phyloP scores from a whole-genome alignment of 2,888 invertebrate species.

The Tetrapedia diversipes region DNA sequence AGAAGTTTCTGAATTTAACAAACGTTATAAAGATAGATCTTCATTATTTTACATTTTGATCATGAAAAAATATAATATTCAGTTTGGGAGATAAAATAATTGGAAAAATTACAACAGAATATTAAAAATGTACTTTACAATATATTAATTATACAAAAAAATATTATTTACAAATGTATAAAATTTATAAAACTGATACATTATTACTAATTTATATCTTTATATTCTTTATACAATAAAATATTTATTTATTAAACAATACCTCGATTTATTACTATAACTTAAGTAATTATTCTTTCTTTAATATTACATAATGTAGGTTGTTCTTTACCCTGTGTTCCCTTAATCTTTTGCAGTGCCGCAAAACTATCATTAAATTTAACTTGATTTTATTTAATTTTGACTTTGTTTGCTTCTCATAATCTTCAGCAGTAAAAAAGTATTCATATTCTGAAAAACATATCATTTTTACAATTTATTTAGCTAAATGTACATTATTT shows the following conservation, averaged over 20 bases:
- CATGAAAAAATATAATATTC: background rate
- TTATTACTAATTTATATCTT: background rate
- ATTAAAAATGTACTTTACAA: constrained; percentile 10
- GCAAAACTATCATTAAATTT: constrained; percentile 76
- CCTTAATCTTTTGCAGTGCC: constrained; percentile 76
- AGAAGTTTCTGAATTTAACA: background rate
- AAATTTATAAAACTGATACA: background rate
- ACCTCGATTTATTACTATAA: background rate
- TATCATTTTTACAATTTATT: background rate
- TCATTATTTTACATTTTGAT: background rate
- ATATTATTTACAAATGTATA: background rate
- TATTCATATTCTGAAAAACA: constrained; percentile 72
- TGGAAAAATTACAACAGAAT: background rate
- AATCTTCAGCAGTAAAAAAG: constrained; percentile 79
- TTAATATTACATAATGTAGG: constrained; percentile 49
- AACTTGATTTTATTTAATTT: constrained; percentile 78
- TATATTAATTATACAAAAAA: constrained; percentile 1
- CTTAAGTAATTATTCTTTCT: constrained; percentile 20
- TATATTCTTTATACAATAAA: background rate
- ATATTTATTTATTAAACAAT: background rate
- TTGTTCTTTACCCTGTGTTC: constrained; percentile 71
- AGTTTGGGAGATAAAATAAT: background rate
- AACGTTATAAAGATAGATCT: background rate
- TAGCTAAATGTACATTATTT: background rate
- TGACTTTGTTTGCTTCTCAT: constrained; percentile 69